These are phyloP conservation scores for Charaxes varanes DNA, from an alignment of 1,140 invertebrate genomes.

Conservation along the genomic window DNA sequence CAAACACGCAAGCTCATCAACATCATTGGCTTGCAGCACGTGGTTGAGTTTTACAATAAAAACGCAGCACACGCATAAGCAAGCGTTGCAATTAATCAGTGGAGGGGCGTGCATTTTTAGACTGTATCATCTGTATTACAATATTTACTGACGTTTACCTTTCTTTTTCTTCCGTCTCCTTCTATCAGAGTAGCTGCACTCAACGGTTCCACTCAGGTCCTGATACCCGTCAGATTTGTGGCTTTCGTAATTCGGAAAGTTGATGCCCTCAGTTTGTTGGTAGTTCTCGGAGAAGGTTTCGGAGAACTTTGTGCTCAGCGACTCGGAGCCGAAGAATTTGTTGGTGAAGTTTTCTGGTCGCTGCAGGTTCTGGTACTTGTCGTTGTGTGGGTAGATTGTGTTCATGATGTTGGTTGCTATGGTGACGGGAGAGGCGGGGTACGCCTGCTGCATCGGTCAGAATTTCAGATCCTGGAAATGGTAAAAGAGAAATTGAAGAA, in stretches of 20 bases:
- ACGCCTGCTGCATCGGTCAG: constrained; percentile 70
- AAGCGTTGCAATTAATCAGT: too few species aligned
- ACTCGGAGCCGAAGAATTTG: constrained; percentile 60
- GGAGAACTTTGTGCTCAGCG: constrained; percentile 45
- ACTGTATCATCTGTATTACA: too few species aligned
- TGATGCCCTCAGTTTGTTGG: constrained; percentile 51
- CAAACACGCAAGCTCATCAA: too few species aligned
- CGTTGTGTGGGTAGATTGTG: constrained; percentile 54
- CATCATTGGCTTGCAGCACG: too few species aligned
- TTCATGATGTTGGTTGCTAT: constrained; percentile 65
- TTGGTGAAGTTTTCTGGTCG: constrained; percentile 32
- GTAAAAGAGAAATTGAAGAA: background rate
- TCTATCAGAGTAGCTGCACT: constrained; percentile 31
- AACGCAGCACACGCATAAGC: too few species aligned
- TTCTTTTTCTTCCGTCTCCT: constrained; percentile 47
- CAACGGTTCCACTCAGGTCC: constrained; percentile 53
- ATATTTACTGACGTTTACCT: constrained; percentile 23
- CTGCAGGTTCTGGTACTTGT: constrained; percentile 54
- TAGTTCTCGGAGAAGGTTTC: constrained; percentile 60
- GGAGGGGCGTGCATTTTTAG: too few species aligned
- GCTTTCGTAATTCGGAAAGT: constrained; percentile 52
- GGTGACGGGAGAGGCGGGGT: constrained; percentile 48
- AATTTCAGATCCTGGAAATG: constrained; percentile 73
- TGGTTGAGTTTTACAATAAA: too few species aligned
- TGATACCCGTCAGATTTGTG: constrained; percentile 53